Base-by-base conservation (phyloP, 1,140 invertebrate genomes). In the Cyclargus thomasi region DNA sequence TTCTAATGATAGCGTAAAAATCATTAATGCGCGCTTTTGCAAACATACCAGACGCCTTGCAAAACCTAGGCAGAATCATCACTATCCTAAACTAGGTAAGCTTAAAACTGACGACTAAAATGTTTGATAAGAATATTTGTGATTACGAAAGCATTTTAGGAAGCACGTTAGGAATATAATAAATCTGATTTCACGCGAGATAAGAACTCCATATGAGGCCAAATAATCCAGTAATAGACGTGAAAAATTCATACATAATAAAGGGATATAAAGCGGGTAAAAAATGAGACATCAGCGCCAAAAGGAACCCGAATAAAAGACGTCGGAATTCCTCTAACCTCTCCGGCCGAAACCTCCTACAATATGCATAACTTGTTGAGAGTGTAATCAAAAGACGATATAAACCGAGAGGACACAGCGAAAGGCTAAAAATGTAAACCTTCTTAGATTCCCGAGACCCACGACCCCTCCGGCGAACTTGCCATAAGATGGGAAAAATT, bases 341-440 rank as follows among this genome's bases (percentile, higher is more conserved):
- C 71, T 73, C 73, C 70, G 74, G 76, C 73, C 74, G 76, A 84
- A 85, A 73, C 84, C 82, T 85, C 78, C 80, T 88, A 88, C 86
- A 88, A 86, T 88, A 90, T 90, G 86, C 87, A 90, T 88, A 90
- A 90, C 86, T 90, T 90, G 84, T 88, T 90, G 85, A 88, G 83
- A 88, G 88, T 83, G 85, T 88, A 90, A 90, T 90, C 88, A 90
- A 90, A 90, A 88, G 85, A 83, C 86, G 86, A 90, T 88, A 88
- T 85, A 90, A 88, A 88, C 84, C 78, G 83, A 83, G 82, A 81
- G 78, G 81, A 88, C 81, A 90, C 84, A 85, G 78, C 78, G 83
- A 88, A 88, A 90, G 86, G 88, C 86, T 88, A 86, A 90, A 90
- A 90, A 87, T 87, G 81, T 88, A 88, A 88, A 86, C 83, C 86